Evolutionary conservation across 2,888 invertebrate species (phyloP).

Genomic region (Pachycephus smyrnensis): DNA sequence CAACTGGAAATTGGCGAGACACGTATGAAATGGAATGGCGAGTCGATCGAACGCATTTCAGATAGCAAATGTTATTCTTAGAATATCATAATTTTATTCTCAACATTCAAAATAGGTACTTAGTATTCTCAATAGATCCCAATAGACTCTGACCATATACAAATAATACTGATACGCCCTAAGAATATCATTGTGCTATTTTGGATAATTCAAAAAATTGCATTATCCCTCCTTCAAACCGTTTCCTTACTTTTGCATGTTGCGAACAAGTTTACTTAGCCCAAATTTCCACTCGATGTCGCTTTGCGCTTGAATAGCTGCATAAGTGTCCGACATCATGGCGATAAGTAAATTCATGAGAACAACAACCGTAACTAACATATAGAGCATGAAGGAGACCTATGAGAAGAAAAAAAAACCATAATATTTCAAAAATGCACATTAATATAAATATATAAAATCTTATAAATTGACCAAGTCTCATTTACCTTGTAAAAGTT

Average conservation of each 20-base stretch:
- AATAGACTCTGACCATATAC: too few relatives aligned
- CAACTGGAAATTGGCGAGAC: not conserved
- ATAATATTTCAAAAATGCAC: not conserved
- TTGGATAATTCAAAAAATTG: too few relatives aligned
- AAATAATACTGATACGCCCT: too few relatives aligned
- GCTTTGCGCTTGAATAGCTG: slow-evolving; percentile 90
- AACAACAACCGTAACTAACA: slow-evolving; percentile 98
- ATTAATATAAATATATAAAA: not conserved
- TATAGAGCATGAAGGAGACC: slow-evolving; percentile 90
- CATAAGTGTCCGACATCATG: slow-evolving; percentile 99
- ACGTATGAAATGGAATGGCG: not conserved
- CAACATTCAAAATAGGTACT: too few relatives aligned
- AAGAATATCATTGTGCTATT: too few relatives aligned
- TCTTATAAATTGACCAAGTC: not conserved
- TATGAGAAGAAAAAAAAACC: slow-evolving; percentile 26
- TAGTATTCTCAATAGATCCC: too few relatives aligned
- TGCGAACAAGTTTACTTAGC: slow-evolving; percentile 78
- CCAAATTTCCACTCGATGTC: slow-evolving; percentile 86
- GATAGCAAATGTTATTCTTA: too few relatives aligned
- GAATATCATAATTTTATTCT: too few relatives aligned
- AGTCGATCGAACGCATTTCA: not conserved
- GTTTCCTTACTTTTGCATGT: slow-evolving; percentile 74
- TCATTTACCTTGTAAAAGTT: slow-evolving; percentile 82
- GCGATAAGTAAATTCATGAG: slow-evolving; percentile 99
- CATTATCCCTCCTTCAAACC: not conserved